A percentile compares a stretch with the other conserved stretches of the same genome.
phyloP scores from a whole-genome alignment of 2,888 invertebrate species.

The Diachrysia chrysitis region DNA sequence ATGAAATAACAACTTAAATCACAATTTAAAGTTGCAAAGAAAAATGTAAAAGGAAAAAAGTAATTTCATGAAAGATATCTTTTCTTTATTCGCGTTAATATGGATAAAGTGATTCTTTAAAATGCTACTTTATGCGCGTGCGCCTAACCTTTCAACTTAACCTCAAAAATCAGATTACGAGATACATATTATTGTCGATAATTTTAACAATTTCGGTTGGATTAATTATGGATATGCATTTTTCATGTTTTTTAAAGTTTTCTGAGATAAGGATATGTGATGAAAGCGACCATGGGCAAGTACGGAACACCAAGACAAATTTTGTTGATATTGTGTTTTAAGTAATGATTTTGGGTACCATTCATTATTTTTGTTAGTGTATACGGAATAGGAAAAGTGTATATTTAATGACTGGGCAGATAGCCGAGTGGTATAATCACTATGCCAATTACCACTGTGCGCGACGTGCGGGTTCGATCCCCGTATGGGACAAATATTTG shows the following conservation, averaged over 20 bases:
- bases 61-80: neutral
- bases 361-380: too few relatives aligned
- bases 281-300: neutral
- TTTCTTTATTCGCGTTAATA: neutral
- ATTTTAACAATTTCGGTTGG: constrained; percentile 34
- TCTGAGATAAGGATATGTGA: neutral
- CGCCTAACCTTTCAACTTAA: constrained; percentile 49
- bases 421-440: too few relatives aligned
- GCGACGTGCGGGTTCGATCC: too few relatives aligned
- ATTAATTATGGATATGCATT: constrained; percentile 37
- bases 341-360: too few relatives aligned
- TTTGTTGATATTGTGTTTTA: too few relatives aligned
- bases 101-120: constrained; percentile 29
- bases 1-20: neutral
- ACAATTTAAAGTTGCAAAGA: neutral
- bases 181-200: constrained; percentile 31
- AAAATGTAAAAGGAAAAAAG: neutral
- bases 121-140: constrained; percentile 36
- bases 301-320: too few relatives aligned
- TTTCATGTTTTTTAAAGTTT: constrained; percentile 13
- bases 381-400: too few relatives aligned
- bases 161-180: constrained; percentile 56
- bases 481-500: too few relatives aligned
- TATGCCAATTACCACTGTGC: too few relatives aligned
- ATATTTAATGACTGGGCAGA: too few relatives aligned